Conservation (phyloP, 2,113 vertebrate genomes). For the Nansenia antarctica region DNA sequence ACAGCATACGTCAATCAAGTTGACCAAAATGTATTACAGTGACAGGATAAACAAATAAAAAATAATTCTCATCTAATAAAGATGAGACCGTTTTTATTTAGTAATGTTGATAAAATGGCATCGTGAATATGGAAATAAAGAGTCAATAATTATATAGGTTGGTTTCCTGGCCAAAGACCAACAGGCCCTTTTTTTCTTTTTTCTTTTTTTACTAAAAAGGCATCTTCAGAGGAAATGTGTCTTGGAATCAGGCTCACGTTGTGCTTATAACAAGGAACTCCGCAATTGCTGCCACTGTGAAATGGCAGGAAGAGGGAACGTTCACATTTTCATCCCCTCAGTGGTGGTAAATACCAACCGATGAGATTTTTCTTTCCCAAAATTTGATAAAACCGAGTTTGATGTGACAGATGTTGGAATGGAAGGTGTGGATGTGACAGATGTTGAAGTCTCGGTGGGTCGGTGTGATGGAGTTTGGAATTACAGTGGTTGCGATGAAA, state of each 20-base stretch:
- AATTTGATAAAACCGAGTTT: conserved; percentile 62
- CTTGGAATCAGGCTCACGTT: neutral
- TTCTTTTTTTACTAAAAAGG: no score
- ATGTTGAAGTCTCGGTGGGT: conserved; percentile 64
- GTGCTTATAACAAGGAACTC: neutral
- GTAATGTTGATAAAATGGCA: no score
- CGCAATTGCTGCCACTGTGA: neutral
- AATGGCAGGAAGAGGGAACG: neutral
- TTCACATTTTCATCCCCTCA: conserved; percentile 13
- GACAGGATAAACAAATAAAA: no score
- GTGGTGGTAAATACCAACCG: neutral
- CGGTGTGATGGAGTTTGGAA: conserved; percentile 62
- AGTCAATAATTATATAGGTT: no score
- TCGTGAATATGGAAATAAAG: no score
- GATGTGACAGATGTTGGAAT: conserved; percentile 72
- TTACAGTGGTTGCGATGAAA: conserved; percentile 55
- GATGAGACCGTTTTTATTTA: no score
- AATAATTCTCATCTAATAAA: no score
- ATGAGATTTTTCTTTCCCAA: conserved; percentile 24
- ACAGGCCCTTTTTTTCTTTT: no score
- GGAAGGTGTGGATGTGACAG: conserved; percentile 63
- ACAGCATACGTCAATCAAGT: conserved; percentile 65
- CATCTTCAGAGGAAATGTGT: no score
- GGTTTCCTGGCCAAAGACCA: no score
- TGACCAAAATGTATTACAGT: conserved; percentile 44